These are phyloP conservation scores for Cephus sareptanus DNA, from an alignment of 2,888 invertebrate species.

Conservation along the genomic window DNA sequence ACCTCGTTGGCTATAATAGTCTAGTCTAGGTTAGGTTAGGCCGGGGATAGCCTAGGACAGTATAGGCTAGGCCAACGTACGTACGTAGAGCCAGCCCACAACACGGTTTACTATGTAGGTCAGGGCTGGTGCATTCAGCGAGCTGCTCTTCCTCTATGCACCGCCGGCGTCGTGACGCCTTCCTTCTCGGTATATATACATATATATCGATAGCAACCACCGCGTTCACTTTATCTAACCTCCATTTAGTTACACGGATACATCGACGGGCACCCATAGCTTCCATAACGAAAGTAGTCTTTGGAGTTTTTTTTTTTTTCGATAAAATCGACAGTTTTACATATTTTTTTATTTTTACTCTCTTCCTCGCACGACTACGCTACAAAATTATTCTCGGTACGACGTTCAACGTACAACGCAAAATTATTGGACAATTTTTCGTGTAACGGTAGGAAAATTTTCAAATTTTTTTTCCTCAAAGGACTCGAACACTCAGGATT, in stretches of 20 bases:
- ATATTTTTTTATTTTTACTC: slow-evolving; percentile 1
- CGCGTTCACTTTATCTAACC: slow-evolving; percentile 9
- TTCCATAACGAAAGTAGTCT: too few relatives aligned
- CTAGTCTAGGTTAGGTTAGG: slow-evolving; percentile 47
- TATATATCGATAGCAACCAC: background rate
- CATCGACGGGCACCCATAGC: background rate
- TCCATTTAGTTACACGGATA: slow-evolving; percentile 36
- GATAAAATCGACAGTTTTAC: background rate
- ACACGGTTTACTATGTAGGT: slow-evolving; percentile 65
- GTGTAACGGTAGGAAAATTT: background rate
- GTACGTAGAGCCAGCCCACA: slow-evolving; percentile 43
- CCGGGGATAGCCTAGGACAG: slow-evolving; percentile 43
- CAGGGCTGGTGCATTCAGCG: slow-evolving; percentile 65
- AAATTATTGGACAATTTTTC: slow-evolving; percentile 5
- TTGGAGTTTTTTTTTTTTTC: too few relatives aligned
- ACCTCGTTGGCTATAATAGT: slow-evolving; percentile 39
- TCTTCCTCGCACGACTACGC: background rate
- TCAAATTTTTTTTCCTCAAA: too few relatives aligned
- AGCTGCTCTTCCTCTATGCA: slow-evolving; percentile 61
- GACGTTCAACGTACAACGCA: slow-evolving; percentile 15
- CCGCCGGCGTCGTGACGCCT: slow-evolving; percentile 27
- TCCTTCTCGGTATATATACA: background rate
- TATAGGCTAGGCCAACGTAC: too few relatives aligned
- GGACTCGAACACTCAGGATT: too few relatives aligned
- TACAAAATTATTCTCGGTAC: slow-evolving; percentile 8